Base-by-base conservation (phyloP, 1,140 invertebrate genomes). In the Hyles euphorbiae region DNA sequence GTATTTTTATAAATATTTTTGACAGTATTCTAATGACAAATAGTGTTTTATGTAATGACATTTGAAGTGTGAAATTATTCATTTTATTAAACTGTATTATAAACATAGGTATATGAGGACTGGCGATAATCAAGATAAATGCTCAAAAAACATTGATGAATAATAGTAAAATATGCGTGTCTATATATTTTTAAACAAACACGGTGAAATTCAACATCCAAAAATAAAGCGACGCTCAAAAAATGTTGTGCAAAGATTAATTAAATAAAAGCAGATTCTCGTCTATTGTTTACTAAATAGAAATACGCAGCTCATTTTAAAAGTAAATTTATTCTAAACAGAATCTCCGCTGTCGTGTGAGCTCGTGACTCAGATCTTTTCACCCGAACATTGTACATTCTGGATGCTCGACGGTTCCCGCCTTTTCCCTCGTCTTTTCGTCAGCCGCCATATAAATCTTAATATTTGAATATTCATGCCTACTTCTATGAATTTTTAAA, bases 291-390 rank as follows among this genome's bases (percentile, higher is more conserved):
- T 74, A 70, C 63, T 72, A 67, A 74, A 71, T 65, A 72, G 61
- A 55, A 62, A 52, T 71, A 67, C 60, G 50, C 68, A 59, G 58
- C 65, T 70, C 66, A 68, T 68, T 74, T 79, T 51, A 72, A 81
- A 82, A 67, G 77, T 76, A 78, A 82, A 82, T 82, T 74, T 81
- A 82, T 81, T 78, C 81, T 64, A 67, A 77, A 79, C 79, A 80
- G 79, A 76, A 76, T 74, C 70, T 70, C 54, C 63, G 70, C 70
- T 22, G 22, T 58, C 70, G 61, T 59, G 56, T 44, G 60, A 56
- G 70, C 63, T 65, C 53, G 83, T 85, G 82, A 83, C 81, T 87
- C 83, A 85, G 71, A 79, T 74, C 82, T 85, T 85, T 87, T 81
- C 83, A 83, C 82, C 73, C 69, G 65, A 57, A 11, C 72, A 83